Evolutionary conservation across 2,797 vertebrate genomes (phyloP).

Genomic region (Poecilia gillii): DNA sequence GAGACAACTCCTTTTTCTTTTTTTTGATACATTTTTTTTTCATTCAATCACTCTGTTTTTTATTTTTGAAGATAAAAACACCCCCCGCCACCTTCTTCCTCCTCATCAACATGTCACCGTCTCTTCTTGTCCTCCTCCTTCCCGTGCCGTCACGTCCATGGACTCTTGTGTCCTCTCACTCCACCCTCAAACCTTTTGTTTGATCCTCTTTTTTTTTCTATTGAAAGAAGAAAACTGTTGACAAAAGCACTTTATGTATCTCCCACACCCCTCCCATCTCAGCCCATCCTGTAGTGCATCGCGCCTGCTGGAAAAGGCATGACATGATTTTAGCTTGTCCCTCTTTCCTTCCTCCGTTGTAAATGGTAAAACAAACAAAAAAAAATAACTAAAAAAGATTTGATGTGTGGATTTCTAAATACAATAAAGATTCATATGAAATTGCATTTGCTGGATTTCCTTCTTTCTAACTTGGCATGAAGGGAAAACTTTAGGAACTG

Average conservation of each 20-base stretch:
- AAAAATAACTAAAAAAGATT: conserved; percentile 71
- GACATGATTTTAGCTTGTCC: conserved; percentile 73
- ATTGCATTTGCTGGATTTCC: conserved; percentile 58
- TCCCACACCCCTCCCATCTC: conserved; percentile 62
- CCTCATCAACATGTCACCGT: conserved; percentile 59
- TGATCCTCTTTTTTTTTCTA: conserved; percentile 80
- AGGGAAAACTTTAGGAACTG: background rate
- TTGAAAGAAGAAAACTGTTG: conserved; percentile 84
- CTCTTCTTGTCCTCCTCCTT: conserved; percentile 32
- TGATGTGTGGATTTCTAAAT: conserved; percentile 87
- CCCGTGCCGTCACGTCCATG: conserved; percentile 57
- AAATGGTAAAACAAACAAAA: conserved; percentile 73
- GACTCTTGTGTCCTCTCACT: conserved; percentile 48
- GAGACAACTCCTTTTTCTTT: conserved; percentile 69
- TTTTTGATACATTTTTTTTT: conserved; percentile 80
- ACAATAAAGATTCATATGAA: conserved; percentile 90
- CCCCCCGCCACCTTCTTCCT: conserved; percentile 81
- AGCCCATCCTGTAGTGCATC: conserved; percentile 81
- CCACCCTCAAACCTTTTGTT: conserved; percentile 76
- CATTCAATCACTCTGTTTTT: conserved; percentile 56
- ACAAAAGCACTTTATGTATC: conserved; percentile 99
- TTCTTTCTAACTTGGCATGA: background rate
- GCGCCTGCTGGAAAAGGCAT: conserved; percentile 80
- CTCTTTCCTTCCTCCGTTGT: conserved; percentile 72
- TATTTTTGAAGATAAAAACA: conserved; percentile 75